A percentile compares a stretch with the other conserved stretches of the same genome.
Conservation (phyloP, 2,888 invertebrate genomes). For the Oxystoma pomonae region DNA sequence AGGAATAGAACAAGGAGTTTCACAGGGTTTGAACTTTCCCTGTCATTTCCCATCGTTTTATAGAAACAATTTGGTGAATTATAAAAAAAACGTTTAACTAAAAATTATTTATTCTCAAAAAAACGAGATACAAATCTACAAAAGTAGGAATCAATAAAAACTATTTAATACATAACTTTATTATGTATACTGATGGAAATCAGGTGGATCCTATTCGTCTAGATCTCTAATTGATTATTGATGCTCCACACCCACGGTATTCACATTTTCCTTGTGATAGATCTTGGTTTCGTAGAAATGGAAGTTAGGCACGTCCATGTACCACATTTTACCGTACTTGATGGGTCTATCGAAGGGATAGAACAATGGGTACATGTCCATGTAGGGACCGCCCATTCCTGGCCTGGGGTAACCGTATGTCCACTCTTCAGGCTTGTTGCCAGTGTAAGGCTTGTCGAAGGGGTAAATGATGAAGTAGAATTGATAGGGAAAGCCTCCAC, state of each 20-base stretch:
- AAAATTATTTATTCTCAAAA: too few relatives aligned
- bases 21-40: too few relatives aligned
- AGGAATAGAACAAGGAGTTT: too few relatives aligned
- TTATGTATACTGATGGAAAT: too few relatives aligned
- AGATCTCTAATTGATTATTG: too few relatives aligned
- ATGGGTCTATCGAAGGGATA: slow-evolving; percentile 72
- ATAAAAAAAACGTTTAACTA: too few relatives aligned
- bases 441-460: slow-evolving; percentile 39
- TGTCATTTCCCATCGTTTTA: too few relatives aligned
- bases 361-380: slow-evolving; percentile 63
- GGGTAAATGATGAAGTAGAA: slow-evolving; percentile 51
- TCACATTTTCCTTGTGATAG: slow-evolving; percentile 51
- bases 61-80: too few relatives aligned
- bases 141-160: too few relatives aligned
- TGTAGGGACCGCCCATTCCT: slow-evolving; percentile 26
- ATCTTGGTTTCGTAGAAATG: slow-evolving; percentile 61
- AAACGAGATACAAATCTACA: too few relatives aligned
- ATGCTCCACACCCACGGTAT: slow-evolving; percentile 13
- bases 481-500: slow-evolving; percentile 58
- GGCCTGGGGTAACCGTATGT: slow-evolving; percentile 27
- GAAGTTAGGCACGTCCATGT: slow-evolving; percentile 60
- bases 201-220: too few relatives aligned
- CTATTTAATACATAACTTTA: too few relatives aligned
- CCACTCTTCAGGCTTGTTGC: slow-evolving; percentile 22
- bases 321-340: slow-evolving; percentile 53